These are phyloP conservation scores for Chaetophractus vellerosus DNA, from an alignment of 2,797 vertebrate genomes.

Conservation along the genomic window DNA sequence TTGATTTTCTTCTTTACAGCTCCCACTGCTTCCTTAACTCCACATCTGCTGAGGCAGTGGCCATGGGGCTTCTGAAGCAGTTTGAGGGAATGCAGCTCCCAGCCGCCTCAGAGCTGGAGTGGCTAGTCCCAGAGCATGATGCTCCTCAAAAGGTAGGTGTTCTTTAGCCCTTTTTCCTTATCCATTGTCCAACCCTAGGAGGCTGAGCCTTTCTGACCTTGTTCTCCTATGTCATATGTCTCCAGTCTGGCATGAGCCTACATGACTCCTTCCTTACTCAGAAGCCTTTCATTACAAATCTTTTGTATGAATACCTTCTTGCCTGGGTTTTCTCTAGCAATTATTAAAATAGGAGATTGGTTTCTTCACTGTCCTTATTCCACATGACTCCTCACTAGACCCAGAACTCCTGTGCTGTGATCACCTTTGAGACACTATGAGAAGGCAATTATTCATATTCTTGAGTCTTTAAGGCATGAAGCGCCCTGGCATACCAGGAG, in stretches of 20 bases:
- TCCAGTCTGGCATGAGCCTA: neutral
- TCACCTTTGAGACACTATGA: neutral
- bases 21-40: slow-evolving; percentile 95
- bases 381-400: neutral
- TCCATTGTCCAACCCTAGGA: neutral
- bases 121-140: slow-evolving; percentile 97
- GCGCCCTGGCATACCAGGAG: neutral
- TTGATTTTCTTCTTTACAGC: slow-evolving; percentile 86
- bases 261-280: neutral
- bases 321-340: neutral
- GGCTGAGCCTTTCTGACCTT: neutral
- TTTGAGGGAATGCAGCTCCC: slow-evolving; percentile 99
- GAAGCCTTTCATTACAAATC: neutral
- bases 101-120: slow-evolving; percentile 97
- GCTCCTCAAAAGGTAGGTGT: slow-evolving; percentile 96
- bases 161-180: neutral
- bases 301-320: neutral
- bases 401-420: neutral
- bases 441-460: neutral
- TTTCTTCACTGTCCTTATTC: neutral
- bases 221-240: neutral
- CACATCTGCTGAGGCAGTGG: slow-evolving; percentile 98
- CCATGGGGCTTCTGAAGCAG: slow-evolving; percentile 98
- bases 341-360: neutral
- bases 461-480: neutral